These are phyloP conservation scores for Ctenomys sociabilis DNA, from an alignment of 2,113 vertebrate genomes.

Conservation along the genomic window DNA sequence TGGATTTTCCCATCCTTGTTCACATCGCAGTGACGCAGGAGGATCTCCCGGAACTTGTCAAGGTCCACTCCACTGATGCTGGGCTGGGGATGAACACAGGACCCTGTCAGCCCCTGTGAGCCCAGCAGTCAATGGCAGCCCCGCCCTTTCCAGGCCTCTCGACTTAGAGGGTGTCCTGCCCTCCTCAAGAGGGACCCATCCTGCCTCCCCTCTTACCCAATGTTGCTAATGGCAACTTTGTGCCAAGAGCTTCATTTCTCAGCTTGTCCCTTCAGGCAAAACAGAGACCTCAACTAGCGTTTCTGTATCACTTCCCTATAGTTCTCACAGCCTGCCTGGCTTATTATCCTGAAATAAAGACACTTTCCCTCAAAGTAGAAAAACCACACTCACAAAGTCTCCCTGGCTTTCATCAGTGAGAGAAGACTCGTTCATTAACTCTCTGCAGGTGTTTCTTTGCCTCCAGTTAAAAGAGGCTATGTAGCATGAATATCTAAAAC, in stretches of 20 bases:
- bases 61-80: conserved; percentile 93
- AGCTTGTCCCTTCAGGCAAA: neutral
- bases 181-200: neutral
- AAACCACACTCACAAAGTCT: neutral
- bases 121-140: neutral
- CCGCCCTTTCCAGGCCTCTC: neutral
- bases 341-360: neutral
- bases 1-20: conserved; percentile 98
- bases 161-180: no score
- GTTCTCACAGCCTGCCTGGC: neutral
- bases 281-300: neutral
- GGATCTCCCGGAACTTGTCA: conserved; percentile 92
- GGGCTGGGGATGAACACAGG: conserved; percentile 87
- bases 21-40: conserved; percentile 94
- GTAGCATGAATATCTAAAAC: neutral
- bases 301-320: neutral
- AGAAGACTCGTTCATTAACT: neutral
- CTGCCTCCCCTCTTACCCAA: neutral
- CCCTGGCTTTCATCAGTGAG: neutral
- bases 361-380: neutral
- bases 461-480: neutral
- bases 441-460: neutral
- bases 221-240: neutral
- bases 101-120: neutral
- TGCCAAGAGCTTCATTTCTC: neutral